Evolutionary conservation across 2,888 invertebrate species (phyloP).

Genomic region (Cremastinae sp.): DNA sequence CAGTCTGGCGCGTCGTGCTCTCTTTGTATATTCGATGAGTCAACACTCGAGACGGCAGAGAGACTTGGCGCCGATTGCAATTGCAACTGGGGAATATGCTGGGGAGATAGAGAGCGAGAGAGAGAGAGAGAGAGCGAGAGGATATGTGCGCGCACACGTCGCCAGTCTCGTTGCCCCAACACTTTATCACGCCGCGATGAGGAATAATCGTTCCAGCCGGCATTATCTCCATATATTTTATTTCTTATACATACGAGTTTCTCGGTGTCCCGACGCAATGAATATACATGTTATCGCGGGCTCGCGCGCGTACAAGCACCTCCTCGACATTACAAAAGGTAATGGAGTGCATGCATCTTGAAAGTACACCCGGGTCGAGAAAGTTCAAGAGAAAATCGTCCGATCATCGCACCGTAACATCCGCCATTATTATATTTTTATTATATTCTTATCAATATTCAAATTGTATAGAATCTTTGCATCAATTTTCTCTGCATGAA

Average conservation of each 20-base stretch:
- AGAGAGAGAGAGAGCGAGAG: too few species aligned
- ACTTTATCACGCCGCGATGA: slow-evolving; percentile 28
- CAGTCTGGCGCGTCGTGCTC: not conserved
- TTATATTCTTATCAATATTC: slow-evolving; percentile 14
- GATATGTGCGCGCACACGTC: slow-evolving; percentile 1
- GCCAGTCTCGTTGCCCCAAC: slow-evolving; percentile 17
- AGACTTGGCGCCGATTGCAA: slow-evolving; percentile 37
- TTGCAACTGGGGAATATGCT: slow-evolving; percentile 36
- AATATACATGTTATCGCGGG: not conserved
- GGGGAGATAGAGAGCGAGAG: too few species aligned
- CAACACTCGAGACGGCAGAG: slow-evolving; percentile 38
- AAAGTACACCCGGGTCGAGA: slow-evolving; percentile 23
- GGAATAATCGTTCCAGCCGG: slow-evolving; percentile 33
- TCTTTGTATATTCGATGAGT: slow-evolving; percentile 35
- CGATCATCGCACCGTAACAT: slow-evolving; percentile 20
- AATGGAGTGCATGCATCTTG: slow-evolving; percentile 21
- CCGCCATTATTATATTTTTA: slow-evolving; percentile 28
- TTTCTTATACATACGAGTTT: slow-evolving; percentile 15
- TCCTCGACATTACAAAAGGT: slow-evolving; percentile 7
- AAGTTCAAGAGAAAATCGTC: slow-evolving; percentile 37
- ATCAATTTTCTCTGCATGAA: too few species aligned
- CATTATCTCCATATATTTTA: slow-evolving; percentile 34
- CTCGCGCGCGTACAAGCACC: not conserved
- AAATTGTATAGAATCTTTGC: not conserved
- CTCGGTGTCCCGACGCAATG: slow-evolving; percentile 13